A percentile compares a stretch with the other conserved stretches of the same genome.
Evolutionary conservation across 1,140 invertebrate species (phyloP).

Genomic region (Trypoxylus dichotomus): DNA sequence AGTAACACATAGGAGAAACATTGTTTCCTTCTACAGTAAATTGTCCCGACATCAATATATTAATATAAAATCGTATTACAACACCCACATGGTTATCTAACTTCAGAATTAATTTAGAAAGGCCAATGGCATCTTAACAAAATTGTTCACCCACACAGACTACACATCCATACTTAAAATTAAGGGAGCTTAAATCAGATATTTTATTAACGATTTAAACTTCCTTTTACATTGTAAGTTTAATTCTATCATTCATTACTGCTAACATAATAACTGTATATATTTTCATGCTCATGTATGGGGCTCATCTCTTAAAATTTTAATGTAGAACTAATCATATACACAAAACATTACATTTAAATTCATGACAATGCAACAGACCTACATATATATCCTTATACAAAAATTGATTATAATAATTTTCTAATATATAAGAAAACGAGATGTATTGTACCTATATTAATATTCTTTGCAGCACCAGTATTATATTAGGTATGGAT

Average conservation of each 20-base stretch:
- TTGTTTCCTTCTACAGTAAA: no score
- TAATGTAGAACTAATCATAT: background rate
- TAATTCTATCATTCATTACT: background rate
- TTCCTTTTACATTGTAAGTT: conserved; percentile 8
- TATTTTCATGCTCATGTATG: background rate
- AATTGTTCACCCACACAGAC: background rate
- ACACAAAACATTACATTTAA: conserved; percentile 6
- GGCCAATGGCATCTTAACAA: background rate
- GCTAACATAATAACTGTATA: background rate
- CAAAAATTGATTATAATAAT: conserved; percentile 17
- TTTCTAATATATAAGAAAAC: background rate
- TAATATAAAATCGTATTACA: no score
- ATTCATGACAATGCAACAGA: background rate
- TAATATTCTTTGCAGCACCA: conserved; percentile 15
- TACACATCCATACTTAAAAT: background rate
- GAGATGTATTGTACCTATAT: background rate
- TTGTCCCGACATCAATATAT: no score
- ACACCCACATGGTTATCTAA: background rate
- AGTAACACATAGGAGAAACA: no score
- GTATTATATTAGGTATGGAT: background rate
- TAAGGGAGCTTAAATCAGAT: conserved; percentile 1
- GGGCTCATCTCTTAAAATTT: no score
- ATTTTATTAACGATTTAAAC: conserved; percentile 10
- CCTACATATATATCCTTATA: background rate
- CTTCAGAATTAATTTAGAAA: background rate